These are phyloP conservation scores for Ceratosolen fusciceps DNA, from an alignment of 1,140 invertebrate species.

Conservation along the genomic window DNA sequence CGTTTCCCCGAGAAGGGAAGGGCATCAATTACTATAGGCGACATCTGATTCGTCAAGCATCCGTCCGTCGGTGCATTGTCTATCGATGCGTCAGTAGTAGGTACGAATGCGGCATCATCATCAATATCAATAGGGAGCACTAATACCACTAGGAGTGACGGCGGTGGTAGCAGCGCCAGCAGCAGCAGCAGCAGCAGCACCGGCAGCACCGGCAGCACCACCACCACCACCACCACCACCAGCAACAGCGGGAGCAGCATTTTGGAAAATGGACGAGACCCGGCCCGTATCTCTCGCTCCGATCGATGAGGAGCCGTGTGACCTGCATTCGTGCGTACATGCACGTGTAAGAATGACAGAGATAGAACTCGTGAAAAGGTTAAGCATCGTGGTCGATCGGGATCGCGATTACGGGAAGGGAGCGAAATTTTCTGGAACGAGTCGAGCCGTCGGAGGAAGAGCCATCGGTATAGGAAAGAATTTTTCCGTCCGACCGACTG, in stretches of 20 bases:
- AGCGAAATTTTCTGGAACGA: conserved; percentile 7
- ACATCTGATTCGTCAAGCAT: conserved; percentile 30
- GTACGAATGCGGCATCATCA: too few relatives aligned
- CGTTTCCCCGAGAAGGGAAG: neutral
- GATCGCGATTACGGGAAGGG: conserved; percentile 25
- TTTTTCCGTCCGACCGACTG: neutral
- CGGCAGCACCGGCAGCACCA: too few relatives aligned
- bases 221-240: neutral
- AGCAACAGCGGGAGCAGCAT: neutral
- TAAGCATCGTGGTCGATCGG: conserved; percentile 15
- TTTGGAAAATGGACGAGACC: neutral
- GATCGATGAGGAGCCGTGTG: conserved; percentile 22
- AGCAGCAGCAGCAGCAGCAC: too few relatives aligned
- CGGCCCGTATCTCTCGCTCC: conserved; percentile 2
- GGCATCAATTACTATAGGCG: conserved; percentile 39
- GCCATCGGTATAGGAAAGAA: neutral
- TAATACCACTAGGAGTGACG: too few relatives aligned
- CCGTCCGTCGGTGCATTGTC: conserved; percentile 33
- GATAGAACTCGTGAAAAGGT: neutral
- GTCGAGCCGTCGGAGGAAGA: too few relatives aligned
- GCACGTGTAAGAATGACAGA: neutral
- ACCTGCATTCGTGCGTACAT: conserved; percentile 30
- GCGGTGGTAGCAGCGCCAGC: too few relatives aligned
- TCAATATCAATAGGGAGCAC: too few relatives aligned
- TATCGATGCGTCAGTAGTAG: conserved; percentile 40